These are phyloP conservation scores for Pipra filicauda DNA, from an alignment of 2,113 vertebrate genomes.

Conservation along the genomic window DNA sequence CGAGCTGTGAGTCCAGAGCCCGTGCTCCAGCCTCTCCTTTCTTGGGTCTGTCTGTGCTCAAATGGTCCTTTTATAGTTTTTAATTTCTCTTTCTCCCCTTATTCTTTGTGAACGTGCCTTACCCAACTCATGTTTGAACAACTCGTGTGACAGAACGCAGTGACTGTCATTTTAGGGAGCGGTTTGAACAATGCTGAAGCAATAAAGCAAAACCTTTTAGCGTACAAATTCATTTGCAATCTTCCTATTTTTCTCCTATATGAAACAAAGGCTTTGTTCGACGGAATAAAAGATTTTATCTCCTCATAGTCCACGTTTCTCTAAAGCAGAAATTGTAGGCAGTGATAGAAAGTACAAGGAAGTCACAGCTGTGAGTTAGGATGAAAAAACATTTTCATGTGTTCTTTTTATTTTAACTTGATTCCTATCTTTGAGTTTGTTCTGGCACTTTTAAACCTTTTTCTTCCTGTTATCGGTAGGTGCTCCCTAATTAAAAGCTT, in stretches of 20 bases:
- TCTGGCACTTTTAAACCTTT: slow-evolving; percentile 22
- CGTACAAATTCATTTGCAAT: neutral
- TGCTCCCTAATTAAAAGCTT: slow-evolving; percentile 69
- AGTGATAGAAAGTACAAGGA: slow-evolving; percentile 5
- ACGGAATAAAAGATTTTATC: slow-evolving; percentile 7
- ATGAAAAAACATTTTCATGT: neutral
- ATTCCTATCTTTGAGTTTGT: neutral
- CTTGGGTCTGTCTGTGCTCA: neutral
- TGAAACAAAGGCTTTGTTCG: neutral
- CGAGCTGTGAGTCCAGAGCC: neutral
- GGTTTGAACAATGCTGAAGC: neutral
- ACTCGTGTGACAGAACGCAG: neutral
- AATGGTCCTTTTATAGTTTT: neutral
- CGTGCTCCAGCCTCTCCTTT: neutral
- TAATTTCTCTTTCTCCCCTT: neutral
- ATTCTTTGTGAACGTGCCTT: accelerated
- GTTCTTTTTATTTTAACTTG: slow-evolving; percentile 13
- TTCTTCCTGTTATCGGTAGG: slow-evolving; percentile 58
- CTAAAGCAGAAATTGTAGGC: neutral
- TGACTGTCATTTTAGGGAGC: neutral
- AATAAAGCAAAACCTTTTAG: neutral
- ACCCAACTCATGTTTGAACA: neutral
- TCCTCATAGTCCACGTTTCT: neutral
- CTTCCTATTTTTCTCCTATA: neutral
- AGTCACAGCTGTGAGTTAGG: slow-evolving; percentile 1